Percentiles rank a stretch among this genome's conserved stretches.
Evolutionary conservation across 2,113 vertebrate genomes (phyloP).

Genomic region (Pardalotus punctatus): DNA sequence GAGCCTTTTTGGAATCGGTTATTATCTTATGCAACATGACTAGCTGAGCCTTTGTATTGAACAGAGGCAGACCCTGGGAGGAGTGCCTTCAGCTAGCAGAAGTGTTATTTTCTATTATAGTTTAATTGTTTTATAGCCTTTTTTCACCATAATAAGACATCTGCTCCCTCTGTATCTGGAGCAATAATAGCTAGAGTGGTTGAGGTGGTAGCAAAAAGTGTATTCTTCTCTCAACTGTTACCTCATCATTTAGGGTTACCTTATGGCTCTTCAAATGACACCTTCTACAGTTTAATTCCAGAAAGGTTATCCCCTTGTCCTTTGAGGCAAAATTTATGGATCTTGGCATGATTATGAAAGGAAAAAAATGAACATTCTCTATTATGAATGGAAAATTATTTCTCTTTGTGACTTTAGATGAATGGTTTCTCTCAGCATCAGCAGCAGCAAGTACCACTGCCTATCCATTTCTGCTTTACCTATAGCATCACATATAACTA

Average conservation of each 20-base stretch:
- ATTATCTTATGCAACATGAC: background rate
- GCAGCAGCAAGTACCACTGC: background rate
- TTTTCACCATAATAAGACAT: background rate
- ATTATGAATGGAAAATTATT: background rate
- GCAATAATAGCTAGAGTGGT: background rate
- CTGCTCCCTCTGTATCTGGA: background rate
- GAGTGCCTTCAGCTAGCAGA: background rate
- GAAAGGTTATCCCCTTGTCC: background rate
- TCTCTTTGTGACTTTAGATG: background rate
- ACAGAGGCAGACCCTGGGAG: background rate
- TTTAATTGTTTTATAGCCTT: slow-evolving; percentile 9
- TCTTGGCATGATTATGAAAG: background rate
- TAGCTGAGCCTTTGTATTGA: background rate
- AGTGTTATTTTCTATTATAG: background rate
- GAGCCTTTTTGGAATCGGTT: background rate
- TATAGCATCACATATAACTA: accelerated
- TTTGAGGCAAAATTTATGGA: background rate
- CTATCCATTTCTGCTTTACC: background rate
- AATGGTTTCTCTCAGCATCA: background rate
- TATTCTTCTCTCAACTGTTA: background rate
- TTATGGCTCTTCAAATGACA: background rate
- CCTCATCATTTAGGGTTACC: background rate
- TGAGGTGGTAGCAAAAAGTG: background rate
- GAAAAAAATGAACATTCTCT: background rate
- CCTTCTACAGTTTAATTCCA: background rate